These are phyloP conservation scores for Pelochelys cantorii DNA, from an alignment of 2,797 vertebrate genomes.

Conservation along the genomic window DNA sequence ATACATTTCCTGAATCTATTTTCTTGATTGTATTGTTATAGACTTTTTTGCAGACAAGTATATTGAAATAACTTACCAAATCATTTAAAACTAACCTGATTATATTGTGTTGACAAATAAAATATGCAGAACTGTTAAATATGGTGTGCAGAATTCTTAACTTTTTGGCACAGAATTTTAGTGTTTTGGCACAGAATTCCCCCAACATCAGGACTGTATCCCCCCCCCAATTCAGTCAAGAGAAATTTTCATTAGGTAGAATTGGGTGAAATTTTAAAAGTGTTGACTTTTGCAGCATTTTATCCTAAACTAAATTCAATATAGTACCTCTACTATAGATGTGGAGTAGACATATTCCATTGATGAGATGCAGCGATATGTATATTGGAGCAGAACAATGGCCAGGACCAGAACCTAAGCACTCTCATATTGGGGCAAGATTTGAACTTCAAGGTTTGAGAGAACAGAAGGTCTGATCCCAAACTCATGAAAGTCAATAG, in stretches of 20 bases:
- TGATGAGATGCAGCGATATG: fast-evolving
- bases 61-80: no score
- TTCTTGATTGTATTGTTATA: no score
- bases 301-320: background rate
- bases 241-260: background rate
- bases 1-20: no score
- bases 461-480: fast-evolving
- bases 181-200: no score
- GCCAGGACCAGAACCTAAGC: background rate
- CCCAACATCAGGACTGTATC: background rate
- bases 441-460: background rate
- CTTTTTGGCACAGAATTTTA: no score
- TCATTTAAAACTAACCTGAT: no score
- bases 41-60: no score
- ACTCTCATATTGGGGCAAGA: background rate
- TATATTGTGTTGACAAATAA: no score
- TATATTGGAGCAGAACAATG: fast-evolving
- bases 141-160: no score
- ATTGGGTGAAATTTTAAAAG: background rate
- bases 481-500: background rate
- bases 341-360: background rate
- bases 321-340: background rate
- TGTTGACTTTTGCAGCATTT: no score
- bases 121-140: no score
- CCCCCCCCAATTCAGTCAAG: background rate